A percentile compares a stretch with the other conserved stretches of the same genome.
Evolutionary conservation across 2,888 invertebrate genomes (phyloP).

Genomic region (Sympetrum striolatum): DNA sequence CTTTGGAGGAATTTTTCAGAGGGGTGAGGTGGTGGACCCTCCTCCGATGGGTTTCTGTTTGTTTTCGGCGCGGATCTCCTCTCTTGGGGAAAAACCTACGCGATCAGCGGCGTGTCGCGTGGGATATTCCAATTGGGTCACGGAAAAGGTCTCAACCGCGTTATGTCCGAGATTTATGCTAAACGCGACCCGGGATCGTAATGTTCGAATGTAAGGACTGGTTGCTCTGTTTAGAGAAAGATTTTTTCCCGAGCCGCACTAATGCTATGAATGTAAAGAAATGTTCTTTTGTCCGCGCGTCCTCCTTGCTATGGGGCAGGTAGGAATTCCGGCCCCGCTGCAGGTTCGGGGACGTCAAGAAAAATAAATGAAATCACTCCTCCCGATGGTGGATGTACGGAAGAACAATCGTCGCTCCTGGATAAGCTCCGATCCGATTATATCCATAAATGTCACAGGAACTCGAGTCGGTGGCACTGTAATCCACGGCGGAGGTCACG

Average conservation of each 20-base stretch:
- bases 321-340: background rate
- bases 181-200: background rate
- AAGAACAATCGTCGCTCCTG: background rate
- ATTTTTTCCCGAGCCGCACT: no score
- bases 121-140: background rate
- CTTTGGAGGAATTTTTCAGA: background rate
- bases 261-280: no score
- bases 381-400: no score
- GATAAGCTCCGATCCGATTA: background rate
- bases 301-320: background rate
- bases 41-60: background rate
- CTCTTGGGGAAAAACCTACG: background rate
- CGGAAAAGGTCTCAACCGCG: background rate
- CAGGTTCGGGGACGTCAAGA: background rate
- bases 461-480: background rate
- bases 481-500: constrained; percentile 23
- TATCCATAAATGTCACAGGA: constrained; percentile 15
- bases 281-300: background rate
- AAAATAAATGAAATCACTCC: background rate
- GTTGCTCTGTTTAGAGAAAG: no score
- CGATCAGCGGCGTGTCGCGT: background rate
- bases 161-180: background rate
- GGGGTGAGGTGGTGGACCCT: background rate
- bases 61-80: background rate
- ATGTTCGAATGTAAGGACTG: background rate